These are phyloP conservation scores for Drosophila ambigua DNA, from an alignment of 1,140 invertebrate species.

Conservation along the genomic window DNA sequence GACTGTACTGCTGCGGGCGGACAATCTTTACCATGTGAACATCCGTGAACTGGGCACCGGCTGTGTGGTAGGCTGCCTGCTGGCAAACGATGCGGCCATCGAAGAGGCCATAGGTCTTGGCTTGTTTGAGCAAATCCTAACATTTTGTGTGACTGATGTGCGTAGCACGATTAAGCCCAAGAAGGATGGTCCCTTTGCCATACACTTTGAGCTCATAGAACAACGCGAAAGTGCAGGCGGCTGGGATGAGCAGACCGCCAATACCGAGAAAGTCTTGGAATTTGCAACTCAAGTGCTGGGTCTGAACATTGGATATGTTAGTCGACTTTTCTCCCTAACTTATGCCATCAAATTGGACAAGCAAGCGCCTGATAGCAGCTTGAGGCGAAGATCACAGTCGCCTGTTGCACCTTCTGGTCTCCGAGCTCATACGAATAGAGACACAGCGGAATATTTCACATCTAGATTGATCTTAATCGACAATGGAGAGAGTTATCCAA, in stretches of 20 bases:
- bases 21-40: constrained; percentile 65
- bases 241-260: not conserved
- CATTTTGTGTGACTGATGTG: constrained; percentile 57
- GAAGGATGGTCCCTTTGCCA: constrained; percentile 20
- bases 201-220: constrained; percentile 31
- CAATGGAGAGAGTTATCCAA: not conserved
- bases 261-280: not conserved
- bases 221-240: not conserved
- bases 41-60: constrained; percentile 41
- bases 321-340: constrained; percentile 17
- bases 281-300: constrained; percentile 49
- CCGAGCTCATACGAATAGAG: too few species aligned
- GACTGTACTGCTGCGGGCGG: constrained; percentile 36
- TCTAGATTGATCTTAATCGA: not conserved
- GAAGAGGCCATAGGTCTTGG: constrained; percentile 39
- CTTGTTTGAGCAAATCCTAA: constrained; percentile 59
- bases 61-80: constrained; percentile 46
- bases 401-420: too few species aligned
- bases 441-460: too few species aligned
- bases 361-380: constrained; percentile 2
- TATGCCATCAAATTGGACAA: constrained; percentile 21
- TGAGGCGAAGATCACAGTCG: not conserved
- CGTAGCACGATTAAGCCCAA: constrained; percentile 24
- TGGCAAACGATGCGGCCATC: constrained; percentile 52
- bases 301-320: constrained; percentile 8